phyloP scores from a whole-genome alignment of 2,888 invertebrate genomes.

The Nudaria mundana region DNA sequence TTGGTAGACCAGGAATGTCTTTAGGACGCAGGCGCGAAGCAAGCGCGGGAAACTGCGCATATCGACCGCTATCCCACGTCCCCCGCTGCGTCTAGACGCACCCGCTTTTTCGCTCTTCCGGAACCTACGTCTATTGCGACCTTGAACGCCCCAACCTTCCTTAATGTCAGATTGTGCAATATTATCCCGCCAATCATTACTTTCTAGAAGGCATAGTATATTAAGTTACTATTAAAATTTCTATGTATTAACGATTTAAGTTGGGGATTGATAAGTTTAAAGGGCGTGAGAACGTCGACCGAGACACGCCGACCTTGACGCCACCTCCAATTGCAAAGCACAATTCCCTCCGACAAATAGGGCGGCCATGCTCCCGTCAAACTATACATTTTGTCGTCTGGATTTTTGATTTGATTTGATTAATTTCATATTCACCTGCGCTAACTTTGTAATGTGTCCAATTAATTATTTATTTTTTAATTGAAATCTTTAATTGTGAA shows the following conservation, averaged over 20 bases:
- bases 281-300: conserved; percentile 65
- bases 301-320: conserved; percentile 67
- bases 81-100: conserved; percentile 76
- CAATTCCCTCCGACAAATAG: conserved; percentile 50
- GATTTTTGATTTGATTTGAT: conserved; percentile 2
- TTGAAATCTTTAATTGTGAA: conserved; percentile 42
- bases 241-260: no score
- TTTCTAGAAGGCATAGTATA: conserved; percentile 51
- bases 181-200: conserved; percentile 41
- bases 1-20: conserved; percentile 48
- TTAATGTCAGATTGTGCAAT: conserved; percentile 71
- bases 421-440: conserved; percentile 19
- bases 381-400: no score
- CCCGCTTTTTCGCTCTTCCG: conserved; percentile 73
- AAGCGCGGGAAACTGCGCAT: conserved; percentile 78
- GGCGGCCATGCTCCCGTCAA: no score
- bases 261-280: no score
- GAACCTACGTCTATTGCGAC: conserved; percentile 75
- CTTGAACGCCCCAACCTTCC: conserved; percentile 79
- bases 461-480: conserved; percentile 40
- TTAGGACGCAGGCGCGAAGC: conserved; percentile 70
- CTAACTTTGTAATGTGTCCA: conserved; percentile 38
- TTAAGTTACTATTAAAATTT: conserved; percentile 21
- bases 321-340: conserved; percentile 55
- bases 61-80: conserved; percentile 69